Conservation (phyloP, 2,888 invertebrate genomes). For the Alsophila aescularia region DNA sequence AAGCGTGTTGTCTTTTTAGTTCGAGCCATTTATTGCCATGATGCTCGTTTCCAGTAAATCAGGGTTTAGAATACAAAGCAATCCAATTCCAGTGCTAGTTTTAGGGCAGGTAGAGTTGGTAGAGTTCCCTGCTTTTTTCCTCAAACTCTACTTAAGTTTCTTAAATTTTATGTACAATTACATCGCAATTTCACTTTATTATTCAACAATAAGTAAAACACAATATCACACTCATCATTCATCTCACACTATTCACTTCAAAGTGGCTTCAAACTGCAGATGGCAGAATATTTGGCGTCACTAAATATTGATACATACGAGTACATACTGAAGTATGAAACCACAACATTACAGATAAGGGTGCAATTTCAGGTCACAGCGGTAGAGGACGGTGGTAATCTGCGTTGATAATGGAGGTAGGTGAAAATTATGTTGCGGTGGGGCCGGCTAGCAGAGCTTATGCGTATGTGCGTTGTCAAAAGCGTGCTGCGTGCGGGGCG, state of each 20-base stretch:
- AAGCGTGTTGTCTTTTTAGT: constrained; percentile 33
- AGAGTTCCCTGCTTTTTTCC: neutral
- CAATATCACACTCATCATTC: constrained; percentile 5
- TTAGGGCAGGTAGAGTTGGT: neutral
- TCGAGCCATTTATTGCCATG: constrained; percentile 30
- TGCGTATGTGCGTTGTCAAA: constrained; percentile 1
- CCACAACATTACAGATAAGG: constrained; percentile 16
- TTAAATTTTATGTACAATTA: neutral
- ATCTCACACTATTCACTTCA: neutral
- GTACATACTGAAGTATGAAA: constrained; percentile 5
- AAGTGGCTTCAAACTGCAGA: neutral
- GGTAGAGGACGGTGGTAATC: constrained; percentile 20
- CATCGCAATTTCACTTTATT: neutral
- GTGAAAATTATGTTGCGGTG: constrained; percentile 23
- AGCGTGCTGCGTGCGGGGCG: constrained; percentile 27
- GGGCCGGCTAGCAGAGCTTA: neutral
- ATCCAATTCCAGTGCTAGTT: neutral
- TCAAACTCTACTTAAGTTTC: neutral
- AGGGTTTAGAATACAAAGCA: neutral
- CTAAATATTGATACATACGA: constrained; percentile 2
- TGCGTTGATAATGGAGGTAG: constrained; percentile 33
- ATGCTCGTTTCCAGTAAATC: constrained; percentile 21
- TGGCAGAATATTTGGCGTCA: constrained; percentile 1
- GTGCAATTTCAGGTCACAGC: constrained; percentile 21
- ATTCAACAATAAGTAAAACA: neutral